phyloP scores from a whole-genome alignment of 1,140 invertebrate species.

The Brachionus angularis region DNA sequence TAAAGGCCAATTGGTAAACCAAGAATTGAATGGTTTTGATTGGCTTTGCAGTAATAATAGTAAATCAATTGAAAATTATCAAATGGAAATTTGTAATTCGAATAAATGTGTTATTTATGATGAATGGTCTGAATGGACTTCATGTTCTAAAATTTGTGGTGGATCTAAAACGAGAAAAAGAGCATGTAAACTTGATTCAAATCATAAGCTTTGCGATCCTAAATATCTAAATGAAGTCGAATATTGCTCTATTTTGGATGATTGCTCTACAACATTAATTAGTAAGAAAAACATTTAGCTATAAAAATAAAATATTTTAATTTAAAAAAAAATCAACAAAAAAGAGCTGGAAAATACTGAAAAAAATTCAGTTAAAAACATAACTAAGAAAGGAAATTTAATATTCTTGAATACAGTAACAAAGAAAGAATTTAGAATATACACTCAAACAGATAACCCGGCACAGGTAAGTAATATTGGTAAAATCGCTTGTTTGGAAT shows the following conservation, averaged over 20 bases:
- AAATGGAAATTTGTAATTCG: conserved; percentile 13
- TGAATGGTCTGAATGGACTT: conserved; percentile 31
- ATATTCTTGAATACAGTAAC: conserved; percentile 11
- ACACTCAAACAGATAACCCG: background rate
- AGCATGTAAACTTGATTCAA: background rate
- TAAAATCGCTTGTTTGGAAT: conserved; percentile 31
- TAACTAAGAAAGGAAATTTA: conserved; percentile 13
- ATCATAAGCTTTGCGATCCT: conserved; percentile 4
- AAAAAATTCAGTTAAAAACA: background rate
- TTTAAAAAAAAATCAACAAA: too few species aligned
- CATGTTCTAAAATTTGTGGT: conserved; percentile 40
- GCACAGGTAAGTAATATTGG: background rate
- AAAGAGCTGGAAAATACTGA: conserved; percentile 4
- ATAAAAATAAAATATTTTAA: background rate
- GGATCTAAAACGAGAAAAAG: background rate
- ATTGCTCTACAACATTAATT: conserved; percentile 1
- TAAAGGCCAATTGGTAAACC: too few species aligned
- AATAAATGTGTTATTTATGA: background rate
- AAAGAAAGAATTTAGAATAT: background rate
- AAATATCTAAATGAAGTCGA: conserved; percentile 17
- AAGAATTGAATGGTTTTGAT: background rate
- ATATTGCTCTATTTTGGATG: conserved; percentile 28
- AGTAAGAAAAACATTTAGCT: background rate
- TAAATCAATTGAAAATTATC: background rate
- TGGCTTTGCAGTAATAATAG: background rate